phyloP scores from a whole-genome alignment of 23 tunicate genomes.

The Diplosoma virens region DNA sequence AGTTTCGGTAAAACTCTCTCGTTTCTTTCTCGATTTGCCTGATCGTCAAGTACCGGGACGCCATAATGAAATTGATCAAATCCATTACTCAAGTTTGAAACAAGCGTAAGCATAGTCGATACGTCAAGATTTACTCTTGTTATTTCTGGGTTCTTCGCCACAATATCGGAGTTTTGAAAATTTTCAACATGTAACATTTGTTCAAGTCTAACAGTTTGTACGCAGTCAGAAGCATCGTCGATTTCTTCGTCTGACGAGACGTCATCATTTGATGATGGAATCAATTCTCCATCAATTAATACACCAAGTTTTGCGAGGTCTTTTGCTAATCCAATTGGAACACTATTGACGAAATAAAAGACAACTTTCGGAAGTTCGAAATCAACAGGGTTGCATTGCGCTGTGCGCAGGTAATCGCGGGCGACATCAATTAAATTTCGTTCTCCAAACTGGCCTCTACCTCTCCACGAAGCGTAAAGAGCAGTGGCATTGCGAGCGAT shows the following conservation, averaged over 20 bases:
- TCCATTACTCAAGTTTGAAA: conserved; percentile 77
- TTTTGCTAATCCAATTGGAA: conserved; percentile 38
- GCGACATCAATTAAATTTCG: conserved; percentile 58
- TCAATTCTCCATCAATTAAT: conserved; percentile 40
- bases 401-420: conserved; percentile 24
- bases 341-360: conserved; percentile 65
- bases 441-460: conserved; percentile 81
- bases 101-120: conserved; percentile 60
- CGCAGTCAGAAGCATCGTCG: neutral
- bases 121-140: conserved; percentile 63
- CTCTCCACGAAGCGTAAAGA: conserved; percentile 35
- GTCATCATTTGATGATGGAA: neutral
- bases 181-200: neutral
- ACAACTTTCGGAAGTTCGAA: conserved; percentile 46
- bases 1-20: conserved; percentile 59
- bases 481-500: conserved; percentile 70
- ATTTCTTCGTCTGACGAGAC: conserved; percentile 5
- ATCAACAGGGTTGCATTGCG: conserved; percentile 40
- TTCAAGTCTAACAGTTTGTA: neutral
- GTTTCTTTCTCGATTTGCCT: conserved; percentile 67
- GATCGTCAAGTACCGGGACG: conserved; percentile 56
- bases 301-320: conserved; percentile 36
- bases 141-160: neutral
- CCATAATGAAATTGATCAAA: conserved; percentile 29
- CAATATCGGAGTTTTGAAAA: neutral